These are phyloP conservation scores for Pseudonaja textilis DNA, from an alignment of 2,113 vertebrate species.

Conservation along the genomic window DNA sequence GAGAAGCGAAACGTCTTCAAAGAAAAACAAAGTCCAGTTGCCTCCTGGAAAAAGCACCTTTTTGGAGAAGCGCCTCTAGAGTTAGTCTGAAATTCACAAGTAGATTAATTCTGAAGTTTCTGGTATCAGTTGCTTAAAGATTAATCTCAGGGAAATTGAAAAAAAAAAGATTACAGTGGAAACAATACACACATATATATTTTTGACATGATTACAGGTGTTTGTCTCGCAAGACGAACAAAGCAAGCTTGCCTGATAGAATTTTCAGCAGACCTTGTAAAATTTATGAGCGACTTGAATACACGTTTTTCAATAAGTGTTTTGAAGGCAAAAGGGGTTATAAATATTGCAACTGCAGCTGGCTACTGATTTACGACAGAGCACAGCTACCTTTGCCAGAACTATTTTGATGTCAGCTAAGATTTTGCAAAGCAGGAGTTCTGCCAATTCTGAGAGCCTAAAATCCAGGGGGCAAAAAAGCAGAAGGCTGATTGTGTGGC, in stretches of 20 bases:
- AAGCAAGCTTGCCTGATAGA: neutral
- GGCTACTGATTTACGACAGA: slow-evolving; percentile 16
- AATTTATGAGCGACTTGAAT: slow-evolving; percentile 12
- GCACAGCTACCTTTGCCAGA: slow-evolving; percentile 6
- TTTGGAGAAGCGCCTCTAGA: neutral
- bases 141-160: neutral
- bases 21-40: too few species aligned
- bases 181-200: neutral
- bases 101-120: neutral
- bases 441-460: neutral
- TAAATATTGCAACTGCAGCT: slow-evolving; percentile 20
- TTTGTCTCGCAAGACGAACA: neutral
- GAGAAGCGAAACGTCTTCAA: too few species aligned
- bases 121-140: neutral
- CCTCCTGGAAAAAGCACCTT: too few species aligned
- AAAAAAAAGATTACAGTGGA: neutral
- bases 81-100: neutral
- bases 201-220: neutral
- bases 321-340: slow-evolving; percentile 26
- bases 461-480: neutral
- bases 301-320: slow-evolving; percentile 19
- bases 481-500: neutral
- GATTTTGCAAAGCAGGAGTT: neutral
- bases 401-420: neutral
- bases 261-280: slow-evolving; percentile 2